Percentiles rank a stretch among this genome's conserved stretches.
Conservation (phyloP, 2,797 vertebrate genomes). For the Pantherophis alleghaniensis region DNA sequence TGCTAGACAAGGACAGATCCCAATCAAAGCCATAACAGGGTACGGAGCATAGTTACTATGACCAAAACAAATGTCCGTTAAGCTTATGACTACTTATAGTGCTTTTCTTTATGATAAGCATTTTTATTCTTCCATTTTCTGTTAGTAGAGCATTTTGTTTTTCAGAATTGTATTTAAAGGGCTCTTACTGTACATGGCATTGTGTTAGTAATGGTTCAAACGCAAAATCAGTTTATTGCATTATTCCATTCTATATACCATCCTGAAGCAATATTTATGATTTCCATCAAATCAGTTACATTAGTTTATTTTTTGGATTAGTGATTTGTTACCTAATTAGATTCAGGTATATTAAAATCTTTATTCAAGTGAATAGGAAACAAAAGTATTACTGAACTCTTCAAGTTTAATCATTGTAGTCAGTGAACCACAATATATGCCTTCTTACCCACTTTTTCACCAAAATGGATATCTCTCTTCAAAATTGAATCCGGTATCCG, state of each 20-base stretch:
- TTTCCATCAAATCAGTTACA: background rate
- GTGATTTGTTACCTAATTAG: too few species aligned
- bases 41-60: background rate
- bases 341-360: conserved; percentile 35
- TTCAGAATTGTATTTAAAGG: background rate
- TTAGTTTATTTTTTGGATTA: background rate
- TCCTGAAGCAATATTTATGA: background rate
- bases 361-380: conserved; percentile 39
- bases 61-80: background rate
- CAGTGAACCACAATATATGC: conserved; percentile 52
- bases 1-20: background rate
- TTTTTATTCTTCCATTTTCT: background rate
- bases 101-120: background rate
- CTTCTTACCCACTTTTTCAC: conserved; percentile 44
- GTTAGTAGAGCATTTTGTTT: background rate
- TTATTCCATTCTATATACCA: background rate
- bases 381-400: conserved; percentile 46
- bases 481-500: conserved; percentile 30
- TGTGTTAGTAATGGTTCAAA: background rate
- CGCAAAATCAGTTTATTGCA: background rate
- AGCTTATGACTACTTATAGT: background rate
- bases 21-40: background rate
- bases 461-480: conserved; percentile 48
- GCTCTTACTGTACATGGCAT: background rate
- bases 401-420: conserved; percentile 51